Evolutionary conservation across 2,888 invertebrate genomes (phyloP).

Genomic region (Peribatodes rhomboidaria): DNA sequence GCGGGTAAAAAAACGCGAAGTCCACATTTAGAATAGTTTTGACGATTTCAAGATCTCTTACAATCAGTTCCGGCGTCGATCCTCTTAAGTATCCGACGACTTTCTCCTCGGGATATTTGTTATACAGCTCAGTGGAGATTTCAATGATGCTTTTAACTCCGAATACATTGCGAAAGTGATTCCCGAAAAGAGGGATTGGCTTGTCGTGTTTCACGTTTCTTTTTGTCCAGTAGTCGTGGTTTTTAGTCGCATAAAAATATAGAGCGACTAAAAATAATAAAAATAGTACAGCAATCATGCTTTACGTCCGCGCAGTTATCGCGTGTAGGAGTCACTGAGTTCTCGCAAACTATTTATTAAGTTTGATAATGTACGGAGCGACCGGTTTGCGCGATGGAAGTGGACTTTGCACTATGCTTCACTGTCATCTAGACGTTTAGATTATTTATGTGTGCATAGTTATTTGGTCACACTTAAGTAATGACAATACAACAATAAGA

Average conservation of each 20-base stretch:
- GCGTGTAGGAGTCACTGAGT: conserved; percentile 5
- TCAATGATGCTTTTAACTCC: conserved; percentile 58
- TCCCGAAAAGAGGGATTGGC: conserved; percentile 68
- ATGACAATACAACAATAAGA: neutral
- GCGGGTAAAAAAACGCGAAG: conserved; percentile 63
- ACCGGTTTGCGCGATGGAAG: neutral
- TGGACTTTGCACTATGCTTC: conserved; percentile 1
- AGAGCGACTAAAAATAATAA: conserved; percentile 47
- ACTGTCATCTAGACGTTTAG: neutral
- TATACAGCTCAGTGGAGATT: conserved; percentile 60
- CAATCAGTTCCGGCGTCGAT: conserved; percentile 63
- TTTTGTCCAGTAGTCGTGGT: conserved; percentile 66
- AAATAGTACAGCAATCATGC: conserved; percentile 50
- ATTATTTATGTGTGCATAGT: neutral
- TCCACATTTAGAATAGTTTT: conserved; percentile 63
- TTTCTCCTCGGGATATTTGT: conserved; percentile 68
- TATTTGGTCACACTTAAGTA: neutral
- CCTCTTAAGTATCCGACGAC: conserved; percentile 70
- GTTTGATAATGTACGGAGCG: neutral
- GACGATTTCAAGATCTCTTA: conserved; percentile 67
- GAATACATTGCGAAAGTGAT: conserved; percentile 57
- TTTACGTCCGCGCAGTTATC: conserved; percentile 16
- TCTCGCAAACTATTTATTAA: neutral
- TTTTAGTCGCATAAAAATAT: conserved; percentile 63
- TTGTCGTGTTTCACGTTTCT: conserved; percentile 66